Evolutionary conservation across 2,797 vertebrate species (phyloP), one percentile per base, ranked within the genome.

Genomic region (Gobio occitaniae): DNA sequence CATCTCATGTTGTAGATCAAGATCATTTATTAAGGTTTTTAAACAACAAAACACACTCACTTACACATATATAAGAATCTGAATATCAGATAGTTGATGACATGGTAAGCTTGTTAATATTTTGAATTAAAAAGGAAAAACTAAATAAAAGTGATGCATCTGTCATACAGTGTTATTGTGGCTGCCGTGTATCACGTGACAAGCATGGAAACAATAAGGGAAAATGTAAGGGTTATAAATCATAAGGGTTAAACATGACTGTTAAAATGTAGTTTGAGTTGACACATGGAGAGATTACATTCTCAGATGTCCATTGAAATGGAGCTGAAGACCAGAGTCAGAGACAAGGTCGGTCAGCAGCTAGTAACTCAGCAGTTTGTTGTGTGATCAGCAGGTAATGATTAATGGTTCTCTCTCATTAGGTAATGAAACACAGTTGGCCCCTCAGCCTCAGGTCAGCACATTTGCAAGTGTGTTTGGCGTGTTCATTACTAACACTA

Each of bases 381-480:
- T n/a, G 17, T 44, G 69, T 56, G 69, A 29, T 59, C 50, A 82
- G 68, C 80, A 72, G 21, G 38, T 61, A 16, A 59, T 70, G 68
- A 41, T 25, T 61, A 29, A 61, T 71, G 68, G 36, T 32, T 41
- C 56, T 78, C 15, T 47, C 2, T 25, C 25, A 0, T 78, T 63
- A 63, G 56, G 12, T 47, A 32, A 48, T 48, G 41, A 65, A 48
- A 65, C 21, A 47, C 16, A 47, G 59, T 17, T 3, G 1, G 9
- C 54, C 56, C 25, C 25, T 65, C 4, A 65, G 59, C 15, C 25
- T 78, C 8, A 2, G 56, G n/a, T 63, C 76, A 78, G 56, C 76
- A 78, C n/a, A 78, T 78, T 78, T 78, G 13, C 8, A 63, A 78
- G 38, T 47, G 38, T 47, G 76, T 47, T 63, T 47, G 56, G 38